These are phyloP conservation scores for Taenaris catops DNA, from an alignment of 2,888 invertebrate species.

Conservation along the genomic window DNA sequence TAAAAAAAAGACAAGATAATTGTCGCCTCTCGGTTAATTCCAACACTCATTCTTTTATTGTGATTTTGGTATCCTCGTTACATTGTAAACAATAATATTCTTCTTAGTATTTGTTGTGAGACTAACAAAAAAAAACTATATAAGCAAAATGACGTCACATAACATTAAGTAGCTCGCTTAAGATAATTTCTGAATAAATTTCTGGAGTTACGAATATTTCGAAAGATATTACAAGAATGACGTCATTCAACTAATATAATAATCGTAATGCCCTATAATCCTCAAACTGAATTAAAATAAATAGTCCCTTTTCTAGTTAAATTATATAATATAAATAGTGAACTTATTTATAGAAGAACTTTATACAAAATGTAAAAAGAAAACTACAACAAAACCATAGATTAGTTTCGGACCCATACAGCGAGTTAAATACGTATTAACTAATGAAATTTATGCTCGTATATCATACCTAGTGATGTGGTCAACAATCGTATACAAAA, in stretches of 20 bases:
- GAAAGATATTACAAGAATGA: conserved; percentile 29
- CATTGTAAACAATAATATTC: conserved; percentile 51
- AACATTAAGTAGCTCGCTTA: no score
- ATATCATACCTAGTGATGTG: conserved; percentile 1
- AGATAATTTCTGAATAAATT: no score
- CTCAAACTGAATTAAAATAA: conserved; percentile 58
- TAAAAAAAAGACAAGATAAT: conserved; percentile 60
- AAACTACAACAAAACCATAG: conserved; percentile 37
- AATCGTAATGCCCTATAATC: conserved; percentile 45
- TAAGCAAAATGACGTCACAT: conserved; percentile 30
- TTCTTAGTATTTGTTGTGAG: conserved; percentile 80
- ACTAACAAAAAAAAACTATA: conserved; percentile 55
- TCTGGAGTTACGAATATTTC: no score
- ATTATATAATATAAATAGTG: conserved; percentile 66
- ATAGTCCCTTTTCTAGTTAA: conserved; percentile 64
- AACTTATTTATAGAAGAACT: conserved; percentile 62
- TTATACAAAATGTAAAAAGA: conserved; percentile 62
- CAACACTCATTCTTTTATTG: conserved; percentile 80
- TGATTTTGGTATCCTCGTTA: conserved; percentile 68
- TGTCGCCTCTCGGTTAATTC: conserved; percentile 76
- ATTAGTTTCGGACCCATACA: conserved; percentile 45
- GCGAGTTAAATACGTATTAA: conserved; percentile 27
- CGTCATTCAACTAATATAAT: conserved; percentile 45
- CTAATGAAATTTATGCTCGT: background rate
- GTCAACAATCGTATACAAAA: no score